phyloP scores from a whole-genome alignment of 2,888 invertebrate genomes.

The Taenaris catops region DNA sequence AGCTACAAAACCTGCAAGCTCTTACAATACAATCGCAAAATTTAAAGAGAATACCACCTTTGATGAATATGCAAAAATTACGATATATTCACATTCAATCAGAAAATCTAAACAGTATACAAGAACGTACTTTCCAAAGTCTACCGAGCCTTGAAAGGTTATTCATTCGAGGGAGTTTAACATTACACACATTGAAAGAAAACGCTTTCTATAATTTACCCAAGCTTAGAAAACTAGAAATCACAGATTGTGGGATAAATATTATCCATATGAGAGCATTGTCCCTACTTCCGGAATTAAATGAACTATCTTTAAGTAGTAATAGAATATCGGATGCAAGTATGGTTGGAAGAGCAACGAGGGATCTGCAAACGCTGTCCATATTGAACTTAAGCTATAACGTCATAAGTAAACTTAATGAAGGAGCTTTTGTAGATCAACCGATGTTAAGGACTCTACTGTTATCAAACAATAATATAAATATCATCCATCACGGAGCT shows the following conservation, averaged over 20 bases:
- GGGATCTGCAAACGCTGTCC: slow-evolving; percentile 87
- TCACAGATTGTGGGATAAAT: slow-evolving; percentile 87
- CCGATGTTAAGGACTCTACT: slow-evolving; percentile 84
- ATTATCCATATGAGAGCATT: slow-evolving; percentile 90
- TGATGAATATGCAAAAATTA: slow-evolving; percentile 85
- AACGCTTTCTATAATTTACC: slow-evolving; percentile 85
- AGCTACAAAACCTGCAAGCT: slow-evolving; percentile 88
- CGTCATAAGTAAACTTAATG: slow-evolving; percentile 83
- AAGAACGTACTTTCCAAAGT: slow-evolving; percentile 84
- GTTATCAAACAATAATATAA: slow-evolving; percentile 86
- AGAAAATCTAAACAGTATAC: slow-evolving; percentile 81
- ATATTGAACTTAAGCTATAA: slow-evolving; percentile 86
- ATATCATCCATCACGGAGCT: slow-evolving; percentile 88
- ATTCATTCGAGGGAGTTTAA: slow-evolving; percentile 85
- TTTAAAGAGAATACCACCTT: slow-evolving; percentile 86
- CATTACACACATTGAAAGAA: slow-evolving; percentile 84
- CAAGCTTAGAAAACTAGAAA: slow-evolving; percentile 84
- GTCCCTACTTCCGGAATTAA: slow-evolving; percentile 84
- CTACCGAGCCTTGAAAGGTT: slow-evolving; percentile 87
- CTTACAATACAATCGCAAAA: slow-evolving; percentile 89
- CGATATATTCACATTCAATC: slow-evolving; percentile 88
- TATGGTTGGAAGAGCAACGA: slow-evolving; percentile 88
- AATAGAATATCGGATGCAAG: slow-evolving; percentile 89
- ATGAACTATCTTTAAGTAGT: slow-evolving; percentile 84
- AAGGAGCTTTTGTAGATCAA: slow-evolving; percentile 90